Evolutionary conservation across 2,888 invertebrate genomes (phyloP).

Genomic region (Melanostoma mellinum): DNA sequence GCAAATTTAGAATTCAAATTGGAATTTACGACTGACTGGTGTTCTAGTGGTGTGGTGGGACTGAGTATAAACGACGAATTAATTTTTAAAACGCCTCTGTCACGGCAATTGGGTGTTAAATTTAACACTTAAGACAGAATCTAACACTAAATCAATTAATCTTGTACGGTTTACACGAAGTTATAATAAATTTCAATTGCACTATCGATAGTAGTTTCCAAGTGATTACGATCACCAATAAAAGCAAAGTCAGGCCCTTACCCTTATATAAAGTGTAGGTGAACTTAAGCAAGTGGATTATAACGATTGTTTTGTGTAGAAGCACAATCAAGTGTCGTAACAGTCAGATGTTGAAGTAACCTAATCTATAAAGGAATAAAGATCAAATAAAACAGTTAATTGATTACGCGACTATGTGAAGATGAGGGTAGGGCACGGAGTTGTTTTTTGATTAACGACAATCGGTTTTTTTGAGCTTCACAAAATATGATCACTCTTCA

Average conservation of each 20-base stretch:
- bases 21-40: conserved; percentile 8
- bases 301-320: conserved; percentile 19
- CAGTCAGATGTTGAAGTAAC: conserved; percentile 3
- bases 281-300: conserved; percentile 28
- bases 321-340: conserved; percentile 36
- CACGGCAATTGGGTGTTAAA: not conserved
- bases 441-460: not conserved
- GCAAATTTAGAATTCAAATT: conserved; percentile 10
- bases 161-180: conserved; percentile 7
- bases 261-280: conserved; percentile 34
- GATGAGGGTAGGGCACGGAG: conserved; percentile 41
- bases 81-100: conserved; percentile 16
- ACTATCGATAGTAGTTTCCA: conserved; percentile 22
- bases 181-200: conserved; percentile 60
- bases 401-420: conserved; percentile 71
- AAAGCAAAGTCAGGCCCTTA: conserved; percentile 5
- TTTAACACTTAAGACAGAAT: conserved; percentile 47
- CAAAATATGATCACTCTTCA: conserved; percentile 15
- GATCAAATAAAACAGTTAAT: conserved; percentile 26
- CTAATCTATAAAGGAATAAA: conserved; percentile 16
- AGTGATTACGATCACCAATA: not conserved
- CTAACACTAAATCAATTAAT: conserved; percentile 60
- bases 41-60: not conserved
- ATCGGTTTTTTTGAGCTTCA: conserved; percentile 37
- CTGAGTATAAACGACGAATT: too few relatives aligned